A percentile compares a stretch with the other conserved stretches of the same genome.
phyloP scores from a whole-genome alignment of 2,113 vertebrate species.

The Marmota flaviventris region DNA sequence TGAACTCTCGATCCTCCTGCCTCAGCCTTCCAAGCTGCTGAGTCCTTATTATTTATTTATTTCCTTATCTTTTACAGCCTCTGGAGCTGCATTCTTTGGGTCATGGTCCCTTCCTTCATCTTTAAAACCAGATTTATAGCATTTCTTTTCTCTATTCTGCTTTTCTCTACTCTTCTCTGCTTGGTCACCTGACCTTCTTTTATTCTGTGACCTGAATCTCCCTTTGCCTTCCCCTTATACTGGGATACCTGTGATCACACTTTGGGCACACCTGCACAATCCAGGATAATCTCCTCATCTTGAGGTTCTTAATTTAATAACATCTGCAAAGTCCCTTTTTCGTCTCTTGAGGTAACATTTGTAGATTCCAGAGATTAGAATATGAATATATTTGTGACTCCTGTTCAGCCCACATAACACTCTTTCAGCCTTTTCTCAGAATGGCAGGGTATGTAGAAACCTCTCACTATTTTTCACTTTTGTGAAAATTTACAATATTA shows the following conservation, averaged over 20 bases:
- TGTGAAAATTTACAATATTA: neutral
- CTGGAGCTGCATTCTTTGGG: neutral
- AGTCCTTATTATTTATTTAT: too few relatives aligned
- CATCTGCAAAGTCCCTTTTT: neutral
- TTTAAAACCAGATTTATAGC: neutral
- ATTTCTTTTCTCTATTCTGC: neutral
- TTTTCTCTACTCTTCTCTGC: neutral
- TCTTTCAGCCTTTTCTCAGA: neutral
- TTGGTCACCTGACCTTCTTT: neutral
- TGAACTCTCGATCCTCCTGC: too few relatives aligned
- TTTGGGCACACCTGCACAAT: neutral
- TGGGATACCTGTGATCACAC: neutral
- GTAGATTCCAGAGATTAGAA: neutral
- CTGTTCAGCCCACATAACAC: neutral
- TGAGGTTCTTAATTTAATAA: neutral
- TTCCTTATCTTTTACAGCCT: neutral
- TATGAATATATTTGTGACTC: neutral
- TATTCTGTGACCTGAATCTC: neutral
- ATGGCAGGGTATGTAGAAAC: neutral
- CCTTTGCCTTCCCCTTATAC: neutral
- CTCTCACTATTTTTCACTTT: neutral
- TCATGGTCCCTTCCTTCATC: neutral
- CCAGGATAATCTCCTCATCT: neutral
- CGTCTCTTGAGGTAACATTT: neutral
- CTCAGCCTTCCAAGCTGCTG: too few relatives aligned